Percentiles rank a stretch among this genome's conserved stretches.
phyloP scores from a whole-genome alignment of 2,113 vertebrate genomes.

The Upupa epops region DNA sequence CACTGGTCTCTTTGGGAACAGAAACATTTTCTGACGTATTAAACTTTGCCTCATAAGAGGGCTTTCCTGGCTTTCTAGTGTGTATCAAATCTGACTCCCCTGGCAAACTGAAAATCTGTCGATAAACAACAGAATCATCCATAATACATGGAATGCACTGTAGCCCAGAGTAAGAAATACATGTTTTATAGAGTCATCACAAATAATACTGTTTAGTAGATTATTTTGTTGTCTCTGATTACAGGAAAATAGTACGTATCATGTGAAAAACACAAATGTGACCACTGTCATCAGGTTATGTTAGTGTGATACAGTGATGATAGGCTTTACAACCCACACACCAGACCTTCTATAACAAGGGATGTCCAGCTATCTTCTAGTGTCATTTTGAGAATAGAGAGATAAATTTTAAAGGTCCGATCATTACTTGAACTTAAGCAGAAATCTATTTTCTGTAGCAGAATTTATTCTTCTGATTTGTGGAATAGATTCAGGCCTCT shows the following conservation, averaged over 20 bases:
- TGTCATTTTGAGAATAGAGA: neutral
- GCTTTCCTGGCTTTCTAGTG: neutral
- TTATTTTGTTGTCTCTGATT: neutral
- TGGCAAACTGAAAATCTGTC: neutral
- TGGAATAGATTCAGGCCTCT: neutral
- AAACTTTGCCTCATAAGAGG: neutral
- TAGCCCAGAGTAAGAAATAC: neutral
- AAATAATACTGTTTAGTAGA: neutral
- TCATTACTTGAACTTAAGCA: neutral
- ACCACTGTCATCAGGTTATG: neutral
- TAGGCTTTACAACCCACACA: neutral
- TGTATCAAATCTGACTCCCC: neutral
- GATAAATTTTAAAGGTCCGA: neutral
- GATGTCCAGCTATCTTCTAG: neutral
- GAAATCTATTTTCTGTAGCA: neutral
- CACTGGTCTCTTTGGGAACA: conserved; percentile 10
- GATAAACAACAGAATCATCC: neutral
- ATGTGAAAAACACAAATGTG: neutral
- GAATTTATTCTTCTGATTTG: neutral
- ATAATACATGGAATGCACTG: neutral
- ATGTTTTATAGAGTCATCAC: neutral
- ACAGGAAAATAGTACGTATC: neutral
- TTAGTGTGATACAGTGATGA: neutral
- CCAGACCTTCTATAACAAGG: neutral
- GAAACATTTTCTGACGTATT: neutral